A percentile compares a stretch with the other conserved stretches of the same genome.
Evolutionary conservation across 2,113 vertebrate genomes (phyloP).

Genomic region (Trachemys scripta): DNA sequence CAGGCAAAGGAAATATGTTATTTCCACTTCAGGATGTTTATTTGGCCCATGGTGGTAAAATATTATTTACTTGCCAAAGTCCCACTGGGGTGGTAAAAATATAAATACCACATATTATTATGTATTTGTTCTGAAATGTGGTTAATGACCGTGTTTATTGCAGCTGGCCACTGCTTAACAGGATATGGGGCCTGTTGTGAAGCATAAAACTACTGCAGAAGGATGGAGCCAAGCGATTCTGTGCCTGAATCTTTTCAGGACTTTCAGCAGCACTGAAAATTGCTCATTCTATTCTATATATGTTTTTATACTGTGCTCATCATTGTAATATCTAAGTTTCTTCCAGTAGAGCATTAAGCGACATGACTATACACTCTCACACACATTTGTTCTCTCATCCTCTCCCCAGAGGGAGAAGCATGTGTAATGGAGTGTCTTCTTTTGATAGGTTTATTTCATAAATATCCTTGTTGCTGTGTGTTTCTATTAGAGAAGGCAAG

Average conservation of each 20-base stretch:
- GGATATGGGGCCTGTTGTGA: background rate
- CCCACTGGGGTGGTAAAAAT: background rate
- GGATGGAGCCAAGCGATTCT: background rate
- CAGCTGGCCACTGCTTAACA: background rate
- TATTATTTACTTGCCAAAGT: background rate
- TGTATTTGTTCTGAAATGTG: background rate
- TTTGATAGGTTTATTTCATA: background rate
- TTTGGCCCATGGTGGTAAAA: constrained; percentile 43
- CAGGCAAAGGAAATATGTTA: constrained; percentile 19
- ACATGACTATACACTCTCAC: background rate
- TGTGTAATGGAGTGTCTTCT: background rate
- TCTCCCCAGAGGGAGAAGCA: background rate
- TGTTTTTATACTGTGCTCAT: background rate
- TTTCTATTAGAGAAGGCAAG: background rate
- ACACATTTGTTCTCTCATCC: background rate
- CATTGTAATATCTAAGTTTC: background rate
- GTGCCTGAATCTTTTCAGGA: background rate
- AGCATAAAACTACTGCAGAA: background rate
- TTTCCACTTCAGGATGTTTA: constrained; percentile 18
- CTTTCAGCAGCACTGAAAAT: background rate
- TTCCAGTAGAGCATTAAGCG: background rate
- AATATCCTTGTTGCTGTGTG: background rate
- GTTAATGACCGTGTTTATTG: background rate
- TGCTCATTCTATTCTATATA: background rate
- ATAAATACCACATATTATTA: background rate